Conservation (phyloP, 2,797 vertebrate species). For the Sphenodon punctatus region DNA sequence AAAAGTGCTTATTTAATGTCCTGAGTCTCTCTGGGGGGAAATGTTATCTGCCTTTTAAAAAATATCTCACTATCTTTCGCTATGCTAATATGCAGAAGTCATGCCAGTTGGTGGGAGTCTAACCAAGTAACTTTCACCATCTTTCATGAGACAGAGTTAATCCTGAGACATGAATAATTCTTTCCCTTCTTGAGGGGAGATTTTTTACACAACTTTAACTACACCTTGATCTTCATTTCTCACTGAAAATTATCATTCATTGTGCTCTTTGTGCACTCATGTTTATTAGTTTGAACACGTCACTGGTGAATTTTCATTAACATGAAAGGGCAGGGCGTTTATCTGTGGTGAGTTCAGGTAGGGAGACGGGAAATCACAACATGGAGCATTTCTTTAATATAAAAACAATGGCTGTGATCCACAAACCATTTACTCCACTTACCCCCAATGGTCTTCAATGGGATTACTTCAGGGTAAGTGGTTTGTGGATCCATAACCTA, state of each 20-base stretch:
- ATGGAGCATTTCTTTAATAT: too few species aligned
- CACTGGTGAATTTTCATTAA: too few species aligned
- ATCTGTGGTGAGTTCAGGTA: too few species aligned
- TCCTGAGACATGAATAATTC: too few species aligned
- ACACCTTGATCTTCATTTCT: not conserved
- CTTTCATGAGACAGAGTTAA: not conserved
- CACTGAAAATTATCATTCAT: not conserved
- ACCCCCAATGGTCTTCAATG: too few species aligned
- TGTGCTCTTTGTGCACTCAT: not conserved
- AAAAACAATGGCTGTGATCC: too few species aligned
- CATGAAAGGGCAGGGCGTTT: not conserved
- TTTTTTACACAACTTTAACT: not conserved
- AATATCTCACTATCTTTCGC: not conserved
- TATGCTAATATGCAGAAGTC: not conserved
- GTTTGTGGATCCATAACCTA: too few species aligned
- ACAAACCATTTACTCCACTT: too few species aligned
- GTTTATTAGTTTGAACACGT: not conserved
- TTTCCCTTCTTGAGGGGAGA: too few species aligned
- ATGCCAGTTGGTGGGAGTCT: not conserved
- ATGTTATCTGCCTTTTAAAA: not conserved
- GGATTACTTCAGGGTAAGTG: too few species aligned
- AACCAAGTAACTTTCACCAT: not conserved
- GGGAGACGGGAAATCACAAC: too few species aligned
- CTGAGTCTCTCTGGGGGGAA: not conserved
- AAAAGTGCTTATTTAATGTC: constrained; percentile 9